Conservation (phyloP, 1,140 invertebrate genomes). For the Cydia splendana region DNA sequence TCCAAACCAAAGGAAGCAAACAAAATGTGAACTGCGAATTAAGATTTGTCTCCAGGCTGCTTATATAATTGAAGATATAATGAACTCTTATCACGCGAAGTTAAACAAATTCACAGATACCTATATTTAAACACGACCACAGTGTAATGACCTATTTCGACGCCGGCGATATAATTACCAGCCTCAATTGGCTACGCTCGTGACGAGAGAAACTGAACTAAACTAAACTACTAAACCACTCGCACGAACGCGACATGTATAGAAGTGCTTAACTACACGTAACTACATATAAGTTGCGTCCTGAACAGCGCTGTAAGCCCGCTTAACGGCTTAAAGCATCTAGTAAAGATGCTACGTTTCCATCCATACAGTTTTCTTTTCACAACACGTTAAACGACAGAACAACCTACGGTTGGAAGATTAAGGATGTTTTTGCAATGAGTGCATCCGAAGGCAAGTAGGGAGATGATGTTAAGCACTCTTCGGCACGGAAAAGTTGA, state of each 20-base stretch:
- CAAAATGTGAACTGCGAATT: background rate
- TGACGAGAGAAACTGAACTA: slow-evolving; percentile 23
- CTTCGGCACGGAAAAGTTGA: slow-evolving; percentile 27
- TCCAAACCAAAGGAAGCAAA: background rate
- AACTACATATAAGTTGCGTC: slow-evolving; percentile 16
- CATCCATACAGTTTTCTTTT: slow-evolving; percentile 14
- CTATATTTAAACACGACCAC: background rate
- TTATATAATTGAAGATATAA: slow-evolving; percentile 1
- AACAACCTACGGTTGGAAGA: background rate
- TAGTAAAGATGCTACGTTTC: slow-evolving; percentile 10
- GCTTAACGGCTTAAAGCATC: slow-evolving; percentile 23
- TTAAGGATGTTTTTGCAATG: slow-evolving; percentile 10
- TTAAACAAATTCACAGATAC: slow-evolving; percentile 19
- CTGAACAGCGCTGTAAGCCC: slow-evolving; percentile 11
- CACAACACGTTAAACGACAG: background rate
- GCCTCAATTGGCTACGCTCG: slow-evolving; percentile 20
- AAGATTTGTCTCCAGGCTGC: background rate
- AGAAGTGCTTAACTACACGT: slow-evolving; percentile 2
- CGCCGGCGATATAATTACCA: slow-evolving; percentile 24
- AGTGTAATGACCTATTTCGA: slow-evolving; percentile 25
- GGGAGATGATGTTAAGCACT: slow-evolving; percentile 26
- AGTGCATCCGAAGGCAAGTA: background rate
- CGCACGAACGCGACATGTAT: slow-evolving; percentile 6
- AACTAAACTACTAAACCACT: slow-evolving; percentile 18
- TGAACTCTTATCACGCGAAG: slow-evolving; percentile 20